Percentiles rank a stretch among this genome's conserved stretches.
Conservation (phyloP, 2,888 invertebrate species). For the Halictus ligatus region DNA sequence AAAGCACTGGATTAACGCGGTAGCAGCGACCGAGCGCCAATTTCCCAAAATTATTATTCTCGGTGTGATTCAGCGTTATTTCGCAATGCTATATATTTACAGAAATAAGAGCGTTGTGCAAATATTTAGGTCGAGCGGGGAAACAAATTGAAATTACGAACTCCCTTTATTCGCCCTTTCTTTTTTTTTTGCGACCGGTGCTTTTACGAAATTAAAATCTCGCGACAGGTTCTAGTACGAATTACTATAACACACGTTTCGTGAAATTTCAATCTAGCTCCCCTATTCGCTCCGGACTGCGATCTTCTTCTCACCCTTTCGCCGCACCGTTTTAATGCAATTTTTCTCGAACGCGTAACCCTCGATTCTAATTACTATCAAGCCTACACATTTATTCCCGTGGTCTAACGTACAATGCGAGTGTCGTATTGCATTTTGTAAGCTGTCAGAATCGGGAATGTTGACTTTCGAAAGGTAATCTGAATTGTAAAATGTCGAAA, state of each 20-base stretch:
- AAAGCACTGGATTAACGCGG: conserved; percentile 1
- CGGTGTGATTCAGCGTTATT: background rate
- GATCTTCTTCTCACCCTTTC: background rate
- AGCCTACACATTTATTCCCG: background rate
- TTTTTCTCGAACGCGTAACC: background rate
- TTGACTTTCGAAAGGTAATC: background rate
- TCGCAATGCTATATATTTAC: background rate
- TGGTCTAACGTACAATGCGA: background rate
- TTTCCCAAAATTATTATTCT: background rate
- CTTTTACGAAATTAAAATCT: conserved; percentile 3
- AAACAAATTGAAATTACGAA: conserved; percentile 12
- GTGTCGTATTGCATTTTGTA: background rate
- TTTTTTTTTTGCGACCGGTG: background rate
- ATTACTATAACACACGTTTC: background rate
- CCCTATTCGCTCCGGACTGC: background rate
- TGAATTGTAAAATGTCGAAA: conserved; percentile 5
- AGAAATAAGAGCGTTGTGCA: background rate
- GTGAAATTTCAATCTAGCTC: background rate
- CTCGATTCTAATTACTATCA: background rate
- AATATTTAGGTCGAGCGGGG: background rate
- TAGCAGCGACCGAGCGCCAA: too few species aligned
- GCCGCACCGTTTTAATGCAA: background rate
- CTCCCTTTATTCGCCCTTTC: background rate
- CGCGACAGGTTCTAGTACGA: conserved; percentile 1
- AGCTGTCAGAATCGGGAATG: background rate